Percentiles rank a stretch among this genome's conserved stretches.
These are phyloP conservation scores for Anolis apletophallus DNA, from an alignment of 2,797 vertebrate genomes.

Conservation along the genomic window DNA sequence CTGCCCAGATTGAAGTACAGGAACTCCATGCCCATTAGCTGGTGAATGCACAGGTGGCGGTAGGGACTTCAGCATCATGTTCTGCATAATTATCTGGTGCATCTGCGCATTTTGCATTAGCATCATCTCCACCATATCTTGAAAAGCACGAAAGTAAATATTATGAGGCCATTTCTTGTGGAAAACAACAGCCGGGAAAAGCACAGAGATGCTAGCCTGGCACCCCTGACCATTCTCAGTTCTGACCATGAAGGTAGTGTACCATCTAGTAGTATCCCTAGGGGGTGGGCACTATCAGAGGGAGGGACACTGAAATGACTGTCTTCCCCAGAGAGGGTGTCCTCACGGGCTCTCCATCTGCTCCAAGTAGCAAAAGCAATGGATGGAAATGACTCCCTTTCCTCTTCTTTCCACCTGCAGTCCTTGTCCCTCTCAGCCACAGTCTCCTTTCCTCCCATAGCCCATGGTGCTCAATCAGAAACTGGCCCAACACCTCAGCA, in stretches of 20 bases:
- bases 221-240: not conserved
- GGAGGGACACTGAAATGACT: no score
- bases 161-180: not conserved
- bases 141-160: not conserved
- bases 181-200: not conserved
- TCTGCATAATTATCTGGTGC: conserved; percentile 92
- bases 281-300: no score
- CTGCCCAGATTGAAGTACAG: not conserved
- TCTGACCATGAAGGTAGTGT: not conserved
- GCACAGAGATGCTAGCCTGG: not conserved
- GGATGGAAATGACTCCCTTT: no score
- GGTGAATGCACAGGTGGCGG: conserved; percentile 60
- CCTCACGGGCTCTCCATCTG: no score
- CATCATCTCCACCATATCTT: conserved; percentile 93
- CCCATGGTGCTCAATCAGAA: no score
- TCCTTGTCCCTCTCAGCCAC: no score
- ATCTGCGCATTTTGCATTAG: conserved; percentile 92
- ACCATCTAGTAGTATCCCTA: no score
- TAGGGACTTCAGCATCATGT: conserved; percentile 89
- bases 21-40: conserved; percentile 18
- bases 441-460: no score
- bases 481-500: no score
- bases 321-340: no score
- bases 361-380: no score
- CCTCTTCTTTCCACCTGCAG: no score